Percentiles rank a stretch among this genome's conserved stretches.
Evolutionary conservation across 2,797 vertebrate species (phyloP).

Genomic region (Lycodopsis pacificus): DNA sequence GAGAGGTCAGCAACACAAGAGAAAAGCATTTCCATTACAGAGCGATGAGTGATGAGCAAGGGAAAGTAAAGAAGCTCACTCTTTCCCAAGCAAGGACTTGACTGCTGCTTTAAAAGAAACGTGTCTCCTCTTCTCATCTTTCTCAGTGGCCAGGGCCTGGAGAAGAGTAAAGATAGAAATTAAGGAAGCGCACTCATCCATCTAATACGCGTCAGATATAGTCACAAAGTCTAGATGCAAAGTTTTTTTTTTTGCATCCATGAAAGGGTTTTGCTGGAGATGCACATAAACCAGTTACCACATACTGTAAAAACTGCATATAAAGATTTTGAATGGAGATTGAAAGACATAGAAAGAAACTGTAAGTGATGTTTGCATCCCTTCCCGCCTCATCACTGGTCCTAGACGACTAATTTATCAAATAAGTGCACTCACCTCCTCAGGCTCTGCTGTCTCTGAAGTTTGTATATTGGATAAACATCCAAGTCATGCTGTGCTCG

Average conservation of each 20-base stretch:
- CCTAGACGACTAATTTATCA: constrained; percentile 1
- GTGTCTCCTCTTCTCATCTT: constrained; percentile 64
- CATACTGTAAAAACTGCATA: not conserved
- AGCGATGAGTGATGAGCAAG: constrained; percentile 30
- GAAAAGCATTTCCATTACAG: constrained; percentile 36
- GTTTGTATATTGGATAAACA: constrained; percentile 49
- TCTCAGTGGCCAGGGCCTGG: constrained; percentile 31
- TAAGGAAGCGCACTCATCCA: constrained; percentile 36
- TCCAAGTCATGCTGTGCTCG: constrained; percentile 64
- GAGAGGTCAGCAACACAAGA: constrained; percentile 29
- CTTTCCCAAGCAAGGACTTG: constrained; percentile 64
- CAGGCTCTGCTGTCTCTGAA: constrained; percentile 34
- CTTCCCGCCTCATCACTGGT: not conserved
- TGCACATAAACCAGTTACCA: not conserved
- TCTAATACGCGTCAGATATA: constrained; percentile 13
- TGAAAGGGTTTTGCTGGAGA: constrained; percentile 9
- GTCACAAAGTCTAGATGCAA: not conserved
- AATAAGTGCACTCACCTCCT: constrained; percentile 68
- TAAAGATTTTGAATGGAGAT: not conserved
- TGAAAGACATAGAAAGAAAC: not conserved
- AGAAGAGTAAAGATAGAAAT: constrained; percentile 24
- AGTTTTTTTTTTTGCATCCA: not conserved
- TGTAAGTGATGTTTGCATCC: not conserved
- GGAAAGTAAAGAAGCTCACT: constrained; percentile 53
- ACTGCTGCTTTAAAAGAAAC: constrained; percentile 64